Percentiles rank a stretch among this genome's conserved stretches.
Evolutionary conservation across 2,797 vertebrate species (phyloP).

Genomic region (Champsocephalus esox): DNA sequence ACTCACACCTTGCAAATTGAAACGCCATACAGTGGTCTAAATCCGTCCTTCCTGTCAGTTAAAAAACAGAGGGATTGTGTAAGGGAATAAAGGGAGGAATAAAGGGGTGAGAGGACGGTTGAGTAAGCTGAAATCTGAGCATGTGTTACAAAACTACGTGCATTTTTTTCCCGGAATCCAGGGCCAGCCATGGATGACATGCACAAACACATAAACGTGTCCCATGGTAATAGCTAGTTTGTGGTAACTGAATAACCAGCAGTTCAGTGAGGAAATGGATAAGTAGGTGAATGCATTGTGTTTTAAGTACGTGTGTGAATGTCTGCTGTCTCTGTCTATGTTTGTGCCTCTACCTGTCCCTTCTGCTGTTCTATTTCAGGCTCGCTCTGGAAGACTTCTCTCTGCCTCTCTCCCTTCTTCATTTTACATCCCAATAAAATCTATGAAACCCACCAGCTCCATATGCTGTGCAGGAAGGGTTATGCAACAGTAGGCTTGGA

Average conservation of each 20-base stretch:
- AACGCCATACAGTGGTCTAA: conserved; percentile 31
- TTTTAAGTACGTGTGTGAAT: conserved; percentile 60
- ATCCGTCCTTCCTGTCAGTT: conserved; percentile 46
- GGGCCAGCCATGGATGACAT: conserved; percentile 48
- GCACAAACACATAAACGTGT: conserved; percentile 55
- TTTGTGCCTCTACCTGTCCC: conserved; percentile 57
- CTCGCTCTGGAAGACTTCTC: conserved; percentile 21
- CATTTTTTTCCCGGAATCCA: conserved; percentile 61
- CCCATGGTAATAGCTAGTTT: conserved; percentile 61
- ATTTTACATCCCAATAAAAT: conserved; percentile 72
- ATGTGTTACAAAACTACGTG: conserved; percentile 56
- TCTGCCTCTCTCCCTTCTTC: conserved; percentile 29
- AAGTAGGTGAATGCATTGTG: conserved; percentile 59
- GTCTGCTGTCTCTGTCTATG: conserved; percentile 48
- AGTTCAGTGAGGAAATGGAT: conserved; percentile 62
- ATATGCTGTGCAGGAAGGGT: conserved; percentile 54
- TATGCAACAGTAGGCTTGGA: conserved; percentile 62
- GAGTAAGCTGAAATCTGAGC: conserved; percentile 58
- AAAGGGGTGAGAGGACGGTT: conserved; percentile 32
- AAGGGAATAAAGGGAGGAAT: conserved; percentile 37
- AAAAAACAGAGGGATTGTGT: conserved; percentile 24
- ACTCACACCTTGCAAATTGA: conserved; percentile 6
- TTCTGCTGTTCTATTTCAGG: conserved; percentile 56
- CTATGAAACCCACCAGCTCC: conserved; percentile 60
- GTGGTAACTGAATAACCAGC: conserved; percentile 60